Evolutionary conservation across 2,888 invertebrate species (phyloP), one percentile per base, ranked within the genome.

Genomic region (Azorinus chamasolen): DNA sequence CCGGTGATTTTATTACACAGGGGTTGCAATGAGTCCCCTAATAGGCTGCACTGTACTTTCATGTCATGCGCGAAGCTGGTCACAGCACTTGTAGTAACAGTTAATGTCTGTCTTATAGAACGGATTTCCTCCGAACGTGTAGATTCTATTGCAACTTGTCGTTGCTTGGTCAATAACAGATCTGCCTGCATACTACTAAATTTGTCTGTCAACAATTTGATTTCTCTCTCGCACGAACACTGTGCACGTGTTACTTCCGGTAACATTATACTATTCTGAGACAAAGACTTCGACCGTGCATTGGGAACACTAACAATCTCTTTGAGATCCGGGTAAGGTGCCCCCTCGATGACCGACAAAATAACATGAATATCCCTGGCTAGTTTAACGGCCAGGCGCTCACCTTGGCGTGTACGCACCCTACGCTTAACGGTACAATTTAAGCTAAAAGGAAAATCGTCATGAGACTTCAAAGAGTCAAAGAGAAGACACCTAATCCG

Each of bases 241-340:
- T 54, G 27, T 18, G n/a, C 18, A 16, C 10, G 16, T 18, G 27
- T 37, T n/a, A 27, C n/a, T 32, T 32, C 20, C 16, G n/a, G 10
- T 32, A 2, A 25, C n/a, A 14, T 8, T n/a, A 32, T 27, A 32
- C 27, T 54, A 8, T 4, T 16, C 10, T 18, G 32, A n/a, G 54
- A 8, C 27, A 37, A 1, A 6, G 27, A 32, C 54, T 54, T 54
- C 20, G 24, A 25, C 18, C 20, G 27, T 18, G 54, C 16, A 8
- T 54, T 54, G n/a, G n/a, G 8, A n/a, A 18, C 18, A 54, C 54
- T 54, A 8, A 54, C 16, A n/a, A 54, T n/a, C 16, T 54, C 54
- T 32, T 54, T 54, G 25, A 54, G 32, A 16, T 16, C 20, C 3
- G 54, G 32, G 32, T 54, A 54, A n/a, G n/a, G 32, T 18, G 54